Evolutionary conservation across 2,113 vertebrate species (phyloP), one percentile per base, ranked within the genome.

Genomic region (Lamprotornis superbus): DNA sequence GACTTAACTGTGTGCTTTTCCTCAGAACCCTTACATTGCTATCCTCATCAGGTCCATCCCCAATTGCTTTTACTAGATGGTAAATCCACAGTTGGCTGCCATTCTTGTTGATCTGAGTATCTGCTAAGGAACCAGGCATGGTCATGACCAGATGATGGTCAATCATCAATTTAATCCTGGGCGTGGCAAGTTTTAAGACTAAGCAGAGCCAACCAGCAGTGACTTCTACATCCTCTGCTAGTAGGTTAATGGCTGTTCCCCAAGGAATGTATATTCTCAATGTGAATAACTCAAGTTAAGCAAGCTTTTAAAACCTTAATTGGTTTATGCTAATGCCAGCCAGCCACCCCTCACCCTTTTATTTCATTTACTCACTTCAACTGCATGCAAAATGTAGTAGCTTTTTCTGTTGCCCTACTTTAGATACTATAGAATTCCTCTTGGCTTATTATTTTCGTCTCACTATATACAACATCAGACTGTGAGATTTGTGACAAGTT

Each of bases 1-100:
- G 2, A 2, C 53, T 49, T 57, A 27, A 42, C 3, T 18, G 50
- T 10, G 25, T 23, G 50, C 31, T 76, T 33, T 46, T 47, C 37
- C 61, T 73, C 46, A 65, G 55, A 89, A 60, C 42, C 47, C 14
- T 46, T 46, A 60, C 19, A 18, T 8, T 63, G 35, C 69, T 47
- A 2, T 16, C 9, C 16, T 83, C 64, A 30, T 14, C 28, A 71
- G 15, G 10, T 46, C 40, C 40, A 53, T 24, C 37, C 61, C 28
- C n/a, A 74, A 4, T 3, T 53, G 35, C 21, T 71, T 59, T 59
- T 59, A 30, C 68, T 40, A n/a, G 24, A 16, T 1, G 1, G 15
- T 49, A 82, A 60, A 67, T 12, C n/a, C 24, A 50, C 0, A 0
- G 18, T 1, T 87, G 69, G 52, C 57, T 95, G 13, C 35, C 3